Evolutionary conservation across 2,888 invertebrate genomes (phyloP).

Genomic region (Drosophila melanosoma): DNA sequence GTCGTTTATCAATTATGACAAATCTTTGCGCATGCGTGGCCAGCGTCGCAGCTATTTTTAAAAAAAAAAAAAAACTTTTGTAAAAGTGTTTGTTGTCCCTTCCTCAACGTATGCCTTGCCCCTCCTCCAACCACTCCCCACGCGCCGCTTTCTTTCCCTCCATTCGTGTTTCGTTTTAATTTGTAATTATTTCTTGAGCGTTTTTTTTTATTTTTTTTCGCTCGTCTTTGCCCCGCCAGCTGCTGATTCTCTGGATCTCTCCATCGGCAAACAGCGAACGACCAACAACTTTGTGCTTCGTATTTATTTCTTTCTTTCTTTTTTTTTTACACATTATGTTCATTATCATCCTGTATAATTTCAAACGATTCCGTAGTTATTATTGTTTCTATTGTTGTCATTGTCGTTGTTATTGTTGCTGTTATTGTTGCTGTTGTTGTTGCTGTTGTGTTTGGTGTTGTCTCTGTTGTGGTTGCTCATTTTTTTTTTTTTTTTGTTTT

Average conservation of each 20-base stretch:
- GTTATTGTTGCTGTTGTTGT: conserved; percentile 9
- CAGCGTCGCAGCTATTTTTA: conserved; percentile 68
- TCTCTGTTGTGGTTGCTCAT: conserved; percentile 19
- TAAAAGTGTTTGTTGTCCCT: conserved; percentile 37
- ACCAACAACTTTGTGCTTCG: conserved; percentile 8
- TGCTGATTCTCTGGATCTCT: conserved; percentile 9
- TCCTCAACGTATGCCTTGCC: background rate
- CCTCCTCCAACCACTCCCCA: background rate
- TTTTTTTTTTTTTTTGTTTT: conserved; percentile 4
- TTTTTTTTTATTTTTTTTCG: conserved; percentile 42
- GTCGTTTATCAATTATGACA: conserved; percentile 85
- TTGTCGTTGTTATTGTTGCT: background rate
- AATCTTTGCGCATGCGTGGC: conserved; percentile 85
- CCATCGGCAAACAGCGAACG: background rate
- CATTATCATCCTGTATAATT: conserved; percentile 63
- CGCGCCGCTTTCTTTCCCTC: conserved; percentile 13
- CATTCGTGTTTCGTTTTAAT: conserved; percentile 77
- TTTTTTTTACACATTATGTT: conserved; percentile 30
- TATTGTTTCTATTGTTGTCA: conserved; percentile 38
- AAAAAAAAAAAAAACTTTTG: conserved; percentile 42
- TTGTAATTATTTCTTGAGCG: conserved; percentile 77
- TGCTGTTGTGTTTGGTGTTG: conserved; percentile 34
- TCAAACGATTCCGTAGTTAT: conserved; percentile 65
- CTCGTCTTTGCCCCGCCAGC: conserved; percentile 19
- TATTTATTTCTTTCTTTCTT: background rate